A percentile compares a stretch with the other conserved stretches of the same genome.
These are phyloP conservation scores for Pinna nobilis DNA, from an alignment of 1,140 invertebrate species.

Conservation along the genomic window DNA sequence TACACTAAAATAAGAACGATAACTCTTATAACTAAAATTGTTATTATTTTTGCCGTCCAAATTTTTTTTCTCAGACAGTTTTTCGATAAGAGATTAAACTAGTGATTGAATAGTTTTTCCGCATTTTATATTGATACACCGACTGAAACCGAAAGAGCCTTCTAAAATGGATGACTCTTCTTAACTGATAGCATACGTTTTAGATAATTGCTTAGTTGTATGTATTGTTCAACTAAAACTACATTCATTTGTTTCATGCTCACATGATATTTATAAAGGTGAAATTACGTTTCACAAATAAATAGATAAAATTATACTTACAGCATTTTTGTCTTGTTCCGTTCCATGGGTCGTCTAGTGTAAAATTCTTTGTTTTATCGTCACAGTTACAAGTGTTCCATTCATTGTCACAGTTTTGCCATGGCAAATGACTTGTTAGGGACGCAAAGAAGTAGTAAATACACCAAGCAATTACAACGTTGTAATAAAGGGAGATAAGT, in stretches of 20 bases:
- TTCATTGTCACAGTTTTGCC: conserved; percentile 64
- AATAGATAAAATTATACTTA: conserved; percentile 12
- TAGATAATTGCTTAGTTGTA: background rate
- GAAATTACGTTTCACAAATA: background rate
- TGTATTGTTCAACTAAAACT: background rate
- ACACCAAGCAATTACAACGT: conserved; percentile 74
- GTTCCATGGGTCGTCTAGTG: conserved; percentile 43
- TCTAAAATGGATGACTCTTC: no score
- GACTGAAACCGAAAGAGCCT: no score
- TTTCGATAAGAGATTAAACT: no score
- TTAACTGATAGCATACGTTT: no score
- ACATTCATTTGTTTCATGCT: background rate
- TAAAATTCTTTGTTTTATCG: conserved; percentile 39
- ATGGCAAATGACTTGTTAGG: conserved; percentile 68
- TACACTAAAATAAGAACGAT: no score
- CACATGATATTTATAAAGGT: background rate
- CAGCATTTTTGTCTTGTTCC: conserved; percentile 31
- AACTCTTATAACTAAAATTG: no score
- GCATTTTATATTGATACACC: no score
- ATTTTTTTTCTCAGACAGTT: no score
- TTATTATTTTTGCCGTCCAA: no score
- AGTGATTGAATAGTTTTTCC: no score
- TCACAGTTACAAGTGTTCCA: conserved; percentile 77
- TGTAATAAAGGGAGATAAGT: conserved; percentile 75
- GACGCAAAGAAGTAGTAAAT: conserved; percentile 73